phyloP scores from a whole-genome alignment of 2,888 invertebrate genomes.

The Stenolophus ochropezus region DNA sequence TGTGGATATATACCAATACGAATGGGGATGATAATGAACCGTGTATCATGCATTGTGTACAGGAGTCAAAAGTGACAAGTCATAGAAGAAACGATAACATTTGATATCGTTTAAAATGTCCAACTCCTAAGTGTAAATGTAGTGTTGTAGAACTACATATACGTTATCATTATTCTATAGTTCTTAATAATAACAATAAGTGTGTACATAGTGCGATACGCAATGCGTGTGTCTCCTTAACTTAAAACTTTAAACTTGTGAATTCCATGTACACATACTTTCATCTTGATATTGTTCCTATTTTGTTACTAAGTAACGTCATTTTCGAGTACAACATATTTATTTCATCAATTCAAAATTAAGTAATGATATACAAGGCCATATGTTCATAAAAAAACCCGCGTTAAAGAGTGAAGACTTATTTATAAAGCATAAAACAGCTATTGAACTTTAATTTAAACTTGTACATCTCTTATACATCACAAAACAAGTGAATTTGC shows the following conservation, averaged over 20 bases:
- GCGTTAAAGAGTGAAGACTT: too few relatives aligned
- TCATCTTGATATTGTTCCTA: conserved; percentile 36
- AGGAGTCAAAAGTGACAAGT: background rate
- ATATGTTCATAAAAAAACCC: background rate
- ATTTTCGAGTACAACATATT: background rate
- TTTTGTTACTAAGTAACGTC: conserved; percentile 29
- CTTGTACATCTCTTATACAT: too few relatives aligned
- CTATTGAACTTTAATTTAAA: too few relatives aligned
- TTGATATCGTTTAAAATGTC: background rate
- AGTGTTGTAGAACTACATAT: background rate
- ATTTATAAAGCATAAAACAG: too few relatives aligned
- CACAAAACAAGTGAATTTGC: too few relatives aligned
- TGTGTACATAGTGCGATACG: background rate
- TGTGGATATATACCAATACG: background rate
- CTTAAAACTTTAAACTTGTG: conserved; percentile 2
- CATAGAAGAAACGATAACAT: background rate
- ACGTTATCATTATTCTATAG: conserved; percentile 4
- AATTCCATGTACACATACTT: conserved; percentile 18
- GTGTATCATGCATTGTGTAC: background rate
- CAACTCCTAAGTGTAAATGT: conserved; percentile 1
- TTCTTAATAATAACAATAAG: background rate
- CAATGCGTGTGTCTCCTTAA: background rate
- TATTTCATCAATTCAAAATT: background rate
- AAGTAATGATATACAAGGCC: background rate
- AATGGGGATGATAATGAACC: background rate